Conservation (phyloP, 2,888 invertebrate species). For the Torymus aiolomorphi region DNA sequence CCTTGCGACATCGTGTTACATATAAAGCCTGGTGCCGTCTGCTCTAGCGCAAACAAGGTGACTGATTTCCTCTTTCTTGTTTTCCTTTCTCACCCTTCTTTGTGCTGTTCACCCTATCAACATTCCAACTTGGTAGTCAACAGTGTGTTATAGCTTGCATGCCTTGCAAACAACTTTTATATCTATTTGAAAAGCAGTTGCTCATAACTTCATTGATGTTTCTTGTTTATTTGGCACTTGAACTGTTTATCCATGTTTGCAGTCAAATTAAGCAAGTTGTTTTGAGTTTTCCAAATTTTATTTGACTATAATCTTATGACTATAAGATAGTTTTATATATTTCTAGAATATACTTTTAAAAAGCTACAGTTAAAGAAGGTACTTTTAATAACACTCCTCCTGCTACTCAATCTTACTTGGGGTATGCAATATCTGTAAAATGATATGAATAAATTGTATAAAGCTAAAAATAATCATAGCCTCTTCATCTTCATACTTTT, state of each 20-base stretch:
- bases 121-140: background rate
- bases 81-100: background rate
- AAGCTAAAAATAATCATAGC: conserved; percentile 41
- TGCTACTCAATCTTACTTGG: conserved; percentile 16
- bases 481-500: conserved; percentile 22
- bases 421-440: conserved; percentile 26
- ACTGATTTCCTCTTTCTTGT: conserved; percentile 19
- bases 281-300: too few species aligned
- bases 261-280: conserved; percentile 8
- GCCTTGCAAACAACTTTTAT: conserved; percentile 1
- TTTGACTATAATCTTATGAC: too few species aligned
- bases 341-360: background rate
- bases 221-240: conserved; percentile 19
- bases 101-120: background rate
- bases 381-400: conserved; percentile 19
- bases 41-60: conserved; percentile 30
- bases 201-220: conserved; percentile 5
- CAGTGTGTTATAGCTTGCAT: too few species aligned
- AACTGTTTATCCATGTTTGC: conserved; percentile 32
- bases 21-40: conserved; percentile 31
- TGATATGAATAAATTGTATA: conserved; percentile 48
- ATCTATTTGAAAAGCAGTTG: background rate
- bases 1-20: conserved; percentile 40
- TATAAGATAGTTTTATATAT: background rate
- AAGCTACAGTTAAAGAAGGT: background rate